Percentiles rank a stretch among this genome's conserved stretches.
Evolutionary conservation across 2,888 invertebrate species (phyloP).

Genomic region (Leptinotarsa haldemani): DNA sequence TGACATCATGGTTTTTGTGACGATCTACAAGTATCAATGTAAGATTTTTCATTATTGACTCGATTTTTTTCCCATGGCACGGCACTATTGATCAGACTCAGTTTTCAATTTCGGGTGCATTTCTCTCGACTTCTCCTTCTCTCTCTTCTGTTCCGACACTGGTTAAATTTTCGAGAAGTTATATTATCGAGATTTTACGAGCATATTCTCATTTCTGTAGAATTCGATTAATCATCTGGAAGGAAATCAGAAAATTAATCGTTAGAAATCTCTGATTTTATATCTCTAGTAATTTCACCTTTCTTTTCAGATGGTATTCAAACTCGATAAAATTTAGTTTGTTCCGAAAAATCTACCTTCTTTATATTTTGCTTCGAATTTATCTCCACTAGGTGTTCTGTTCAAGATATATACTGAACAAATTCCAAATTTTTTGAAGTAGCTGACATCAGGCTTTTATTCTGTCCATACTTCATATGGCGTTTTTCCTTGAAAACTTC

Average conservation of each 20-base stretch:
- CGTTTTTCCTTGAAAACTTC: conserved; percentile 38
- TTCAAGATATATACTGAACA: not conserved
- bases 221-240: not conserved
- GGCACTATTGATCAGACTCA: too few species aligned
- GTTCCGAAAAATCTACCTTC: not conserved
- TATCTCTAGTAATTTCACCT: not conserved
- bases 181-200: not conserved
- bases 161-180: too few species aligned
- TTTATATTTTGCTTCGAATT: conserved; percentile 45
- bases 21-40: conserved; percentile 33
- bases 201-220: not conserved
- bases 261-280: not conserved
- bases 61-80: conserved; percentile 39
- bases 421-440: conserved; percentile 32
- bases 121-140: not conserved
- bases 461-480: conserved; percentile 43
- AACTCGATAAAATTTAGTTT: not conserved
- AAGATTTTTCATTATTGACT: conserved; percentile 29
- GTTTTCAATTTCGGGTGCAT: not conserved
- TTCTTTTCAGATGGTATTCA: not conserved
- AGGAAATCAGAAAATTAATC: not conserved
- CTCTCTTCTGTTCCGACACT: too few species aligned
- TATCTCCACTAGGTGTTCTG: conserved; percentile 38
- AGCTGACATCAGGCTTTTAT: conserved; percentile 38
- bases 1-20: conserved; percentile 35